Evolutionary conservation across 2,113 vertebrate species (phyloP), one percentile per base, ranked within the genome.

Genomic region (Scopus umbretta): DNA sequence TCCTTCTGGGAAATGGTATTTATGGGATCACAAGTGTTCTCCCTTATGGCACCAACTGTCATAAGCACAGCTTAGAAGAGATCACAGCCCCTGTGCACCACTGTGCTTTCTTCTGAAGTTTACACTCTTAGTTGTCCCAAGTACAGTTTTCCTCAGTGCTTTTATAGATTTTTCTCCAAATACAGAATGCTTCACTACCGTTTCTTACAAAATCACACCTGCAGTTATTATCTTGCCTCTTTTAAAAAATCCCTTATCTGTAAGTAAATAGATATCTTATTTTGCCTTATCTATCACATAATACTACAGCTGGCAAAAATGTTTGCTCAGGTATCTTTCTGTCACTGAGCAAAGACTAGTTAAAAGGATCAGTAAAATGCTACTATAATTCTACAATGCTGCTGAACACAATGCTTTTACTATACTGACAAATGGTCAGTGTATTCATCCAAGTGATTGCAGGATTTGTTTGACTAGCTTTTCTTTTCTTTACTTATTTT

Each of bases 401-500:
- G 52, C 52, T 55, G 40, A 82, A 43, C 58, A 45, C 17, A 74
- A 36, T 58, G 5, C 80, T 53, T 97, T 96, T 96, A 68, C 17
- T 80, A 16, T 40, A 55, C n/a, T 84, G 47, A 90, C 58, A 88
- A 95, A 89, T 5, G 40, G 62, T 80, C 62, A 56, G 18, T 22
- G 16, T 67, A 59, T 52, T 80, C 40, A 63, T 73, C 45, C 66
- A 89, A 86, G 40, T 45, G 73, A 96, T 94, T 66, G 62, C 13
- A 85, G 90, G 75, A 95, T 93, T 88, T 96, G 87, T 97, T 97
- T 97, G 94, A 97, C 91, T 96, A 94, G 66, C 32, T 95, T 96
- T 91, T 76, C 74, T 89, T 96, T 95, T 56, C 62, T 88, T 92
- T 94, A 90, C 34, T 96, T 61, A 30, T 38, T 83, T 87, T 93